phyloP scores from a whole-genome alignment of 2,888 invertebrate genomes.

The Cyrtodaria siliqua region DNA sequence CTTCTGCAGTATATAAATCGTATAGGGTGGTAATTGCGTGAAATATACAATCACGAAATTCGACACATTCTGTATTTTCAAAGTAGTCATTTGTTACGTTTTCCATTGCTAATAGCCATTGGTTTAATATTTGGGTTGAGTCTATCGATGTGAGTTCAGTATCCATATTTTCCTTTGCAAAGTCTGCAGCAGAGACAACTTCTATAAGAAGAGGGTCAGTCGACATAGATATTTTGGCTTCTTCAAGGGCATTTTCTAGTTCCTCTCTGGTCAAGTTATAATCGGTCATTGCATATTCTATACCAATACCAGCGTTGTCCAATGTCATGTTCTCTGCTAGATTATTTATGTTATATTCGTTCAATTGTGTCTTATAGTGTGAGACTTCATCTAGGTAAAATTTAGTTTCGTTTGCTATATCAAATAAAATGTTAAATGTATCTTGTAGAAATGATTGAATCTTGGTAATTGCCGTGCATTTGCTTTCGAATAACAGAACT shows the following conservation, averaged over 20 bases:
- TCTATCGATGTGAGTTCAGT: conserved; percentile 7
- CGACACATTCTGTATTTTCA: conserved; percentile 30
- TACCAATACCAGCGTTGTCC: conserved; percentile 7
- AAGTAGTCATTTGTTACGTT: conserved; percentile 32
- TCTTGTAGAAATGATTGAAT: conserved; percentile 21
- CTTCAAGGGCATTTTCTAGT: conserved; percentile 6
- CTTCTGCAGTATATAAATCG: conserved; percentile 37
- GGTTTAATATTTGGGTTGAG: conserved; percentile 14
- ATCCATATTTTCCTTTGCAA: conserved; percentile 7
- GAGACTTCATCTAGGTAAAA: neutral
- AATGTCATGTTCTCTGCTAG: neutral
- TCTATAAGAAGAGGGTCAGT: conserved; percentile 30
- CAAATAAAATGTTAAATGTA: conserved; percentile 16
- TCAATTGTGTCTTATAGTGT: neutral
- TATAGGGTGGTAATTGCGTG: conserved; percentile 34
- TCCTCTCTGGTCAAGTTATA: conserved; percentile 32
- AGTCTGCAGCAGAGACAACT: conserved; percentile 6
- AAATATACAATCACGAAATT: conserved; percentile 44
- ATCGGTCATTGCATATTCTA: conserved; percentile 12
- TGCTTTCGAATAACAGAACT: conserved; percentile 18
- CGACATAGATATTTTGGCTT: conserved; percentile 1
- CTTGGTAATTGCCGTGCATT: conserved; percentile 30
- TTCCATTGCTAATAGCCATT: conserved; percentile 50
- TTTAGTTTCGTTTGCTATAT: conserved; percentile 25
- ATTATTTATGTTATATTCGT: neutral